A percentile compares a stretch with the other conserved stretches of the same genome.
phyloP scores from a whole-genome alignment of 2,888 invertebrate genomes.

The Cacoxenus indagator region DNA sequence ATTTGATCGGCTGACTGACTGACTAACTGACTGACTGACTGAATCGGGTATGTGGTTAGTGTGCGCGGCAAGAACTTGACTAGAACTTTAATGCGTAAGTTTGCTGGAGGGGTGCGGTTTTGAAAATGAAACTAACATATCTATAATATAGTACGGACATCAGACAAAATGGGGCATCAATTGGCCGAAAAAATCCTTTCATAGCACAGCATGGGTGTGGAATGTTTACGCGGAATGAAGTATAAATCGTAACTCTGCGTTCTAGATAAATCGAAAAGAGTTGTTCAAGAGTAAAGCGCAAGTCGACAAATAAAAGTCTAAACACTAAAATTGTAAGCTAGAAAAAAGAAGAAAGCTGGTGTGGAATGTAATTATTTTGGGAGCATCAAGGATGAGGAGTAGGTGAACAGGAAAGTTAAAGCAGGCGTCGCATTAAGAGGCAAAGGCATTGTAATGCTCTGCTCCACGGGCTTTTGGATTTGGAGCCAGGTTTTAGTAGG shows the following conservation, averaged over 20 bases:
- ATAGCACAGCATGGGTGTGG: slow-evolving; percentile 9
- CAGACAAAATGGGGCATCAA: not conserved
- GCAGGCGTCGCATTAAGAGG: not conserved
- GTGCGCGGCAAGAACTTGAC: slow-evolving; percentile 63
- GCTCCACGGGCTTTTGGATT: not conserved
- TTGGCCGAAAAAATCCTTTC: not conserved
- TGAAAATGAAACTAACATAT: slow-evolving; percentile 12
- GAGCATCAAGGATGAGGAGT: not conserved
- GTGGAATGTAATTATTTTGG: not conserved
- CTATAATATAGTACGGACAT: not conserved
- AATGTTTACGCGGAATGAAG: slow-evolving; percentile 38
- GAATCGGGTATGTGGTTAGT: not conserved
- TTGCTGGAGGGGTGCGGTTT: slow-evolving; percentile 2
- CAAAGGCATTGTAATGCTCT: not conserved
- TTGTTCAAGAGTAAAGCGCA: not conserved
- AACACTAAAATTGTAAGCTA: slow-evolving; percentile 12
- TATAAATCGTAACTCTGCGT: not conserved
- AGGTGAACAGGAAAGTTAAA: not conserved
- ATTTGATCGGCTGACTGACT: too few species aligned
- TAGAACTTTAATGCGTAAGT: slow-evolving; percentile 53
- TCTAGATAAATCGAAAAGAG: not conserved
- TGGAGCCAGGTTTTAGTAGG: slow-evolving; percentile 56
- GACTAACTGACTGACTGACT: not conserved
- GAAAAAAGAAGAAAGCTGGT: not conserved
- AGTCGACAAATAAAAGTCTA: not conserved